These are phyloP conservation scores for Laodelphax striatellus DNA, from an alignment of 1,140 invertebrate genomes.

Conservation along the genomic window DNA sequence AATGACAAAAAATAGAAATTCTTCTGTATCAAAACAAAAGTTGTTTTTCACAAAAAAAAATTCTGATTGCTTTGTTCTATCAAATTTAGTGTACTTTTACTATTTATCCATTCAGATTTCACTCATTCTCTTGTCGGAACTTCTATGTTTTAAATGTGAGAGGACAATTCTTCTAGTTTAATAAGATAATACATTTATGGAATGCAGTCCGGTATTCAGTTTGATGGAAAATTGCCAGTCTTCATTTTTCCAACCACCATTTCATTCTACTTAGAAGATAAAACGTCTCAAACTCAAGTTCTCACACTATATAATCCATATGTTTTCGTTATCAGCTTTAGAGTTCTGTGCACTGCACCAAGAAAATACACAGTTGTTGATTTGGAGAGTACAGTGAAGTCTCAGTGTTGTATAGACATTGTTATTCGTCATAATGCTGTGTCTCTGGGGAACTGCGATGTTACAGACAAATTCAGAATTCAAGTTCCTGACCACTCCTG, in stretches of 20 bases:
- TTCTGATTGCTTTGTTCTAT: too few relatives aligned
- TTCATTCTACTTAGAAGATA: constrained; percentile 65
- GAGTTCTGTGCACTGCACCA: constrained; percentile 65
- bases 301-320: constrained; percentile 82
- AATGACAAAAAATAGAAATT: too few relatives aligned
- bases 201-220: neutral
- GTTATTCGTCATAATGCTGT: constrained; percentile 58
- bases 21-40: too few relatives aligned
- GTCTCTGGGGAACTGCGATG: constrained; percentile 49
- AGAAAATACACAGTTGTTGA: constrained; percentile 72
- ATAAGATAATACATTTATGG: neutral
- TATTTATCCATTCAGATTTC: too few relatives aligned
- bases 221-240: neutral
- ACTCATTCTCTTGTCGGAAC: too few relatives aligned
- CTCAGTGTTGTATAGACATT: constrained; percentile 65
- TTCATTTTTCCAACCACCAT: constrained; percentile 67
- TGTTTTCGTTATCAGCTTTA: constrained; percentile 73
- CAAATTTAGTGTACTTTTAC: too few relatives aligned
- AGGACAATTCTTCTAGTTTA: too few relatives aligned
- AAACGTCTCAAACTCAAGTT: constrained; percentile 66
- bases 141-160: too few relatives aligned
- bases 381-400: constrained; percentile 65
- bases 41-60: too few relatives aligned
- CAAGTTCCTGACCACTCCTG: constrained; percentile 63
- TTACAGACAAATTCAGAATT: constrained; percentile 67